phyloP scores from a whole-genome alignment of 2,113 vertebrate species.

The Meleagris gallopavo region DNA sequence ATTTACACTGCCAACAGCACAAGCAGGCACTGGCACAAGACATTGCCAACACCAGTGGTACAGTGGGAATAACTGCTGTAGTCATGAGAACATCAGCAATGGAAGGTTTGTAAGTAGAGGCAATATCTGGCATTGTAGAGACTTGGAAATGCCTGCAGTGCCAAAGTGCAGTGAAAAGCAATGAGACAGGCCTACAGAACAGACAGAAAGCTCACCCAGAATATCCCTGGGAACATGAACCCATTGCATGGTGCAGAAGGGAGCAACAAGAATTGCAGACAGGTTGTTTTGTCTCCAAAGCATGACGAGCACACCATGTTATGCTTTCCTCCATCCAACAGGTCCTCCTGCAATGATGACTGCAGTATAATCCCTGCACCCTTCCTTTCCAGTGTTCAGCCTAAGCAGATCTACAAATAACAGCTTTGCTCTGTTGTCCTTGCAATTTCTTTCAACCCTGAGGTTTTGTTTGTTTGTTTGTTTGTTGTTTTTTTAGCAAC shows the following conservation, averaged over 20 bases:
- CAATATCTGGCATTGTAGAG: background rate
- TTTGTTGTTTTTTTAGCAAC: slow-evolving; percentile 13
- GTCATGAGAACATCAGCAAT: background rate
- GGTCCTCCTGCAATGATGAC: background rate
- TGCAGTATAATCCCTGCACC: background rate
- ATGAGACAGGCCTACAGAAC: background rate
- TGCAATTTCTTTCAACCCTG: background rate
- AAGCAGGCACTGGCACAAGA: background rate
- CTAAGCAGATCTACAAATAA: background rate
- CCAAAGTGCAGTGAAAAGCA: background rate
- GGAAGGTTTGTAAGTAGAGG: background rate
- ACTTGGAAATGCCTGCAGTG: background rate
- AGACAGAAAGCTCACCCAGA: background rate
- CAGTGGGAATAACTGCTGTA: background rate
- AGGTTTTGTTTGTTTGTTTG: background rate
- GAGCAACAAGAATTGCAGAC: background rate
- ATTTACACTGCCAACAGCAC: background rate
- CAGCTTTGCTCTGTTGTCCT: background rate
- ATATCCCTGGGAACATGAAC: background rate
- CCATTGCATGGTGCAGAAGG: background rate
- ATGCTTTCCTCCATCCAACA: background rate
- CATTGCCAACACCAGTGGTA: background rate
- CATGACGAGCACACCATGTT: accelerated
- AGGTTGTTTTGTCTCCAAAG: background rate
- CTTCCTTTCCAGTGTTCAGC: background rate